Evolutionary conservation across 2,113 vertebrate species (phyloP).

Genomic region (Otus sunia): DNA sequence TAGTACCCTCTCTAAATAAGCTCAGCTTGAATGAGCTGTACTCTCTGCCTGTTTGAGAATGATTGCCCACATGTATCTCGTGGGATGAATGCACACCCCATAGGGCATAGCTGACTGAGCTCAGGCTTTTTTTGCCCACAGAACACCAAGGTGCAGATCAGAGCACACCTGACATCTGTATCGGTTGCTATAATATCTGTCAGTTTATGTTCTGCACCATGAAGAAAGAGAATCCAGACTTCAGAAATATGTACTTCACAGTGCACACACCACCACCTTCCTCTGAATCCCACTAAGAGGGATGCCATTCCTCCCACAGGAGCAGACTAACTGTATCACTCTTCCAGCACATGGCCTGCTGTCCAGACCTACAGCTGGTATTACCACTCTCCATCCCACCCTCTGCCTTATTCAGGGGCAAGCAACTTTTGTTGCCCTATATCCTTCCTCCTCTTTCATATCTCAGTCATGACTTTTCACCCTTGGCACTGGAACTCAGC

Average conservation of each 20-base stretch:
- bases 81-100: not conserved
- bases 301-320: not conserved
- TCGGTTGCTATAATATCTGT: not conserved
- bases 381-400: not conserved
- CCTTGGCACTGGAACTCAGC: not conserved
- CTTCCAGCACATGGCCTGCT: not conserved
- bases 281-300: not conserved
- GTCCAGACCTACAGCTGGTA: not conserved
- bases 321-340: not conserved
- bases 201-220: not conserved
- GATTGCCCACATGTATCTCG: fast-evolving
- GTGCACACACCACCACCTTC: not conserved
- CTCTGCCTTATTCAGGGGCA: not conserved
- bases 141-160: not conserved
- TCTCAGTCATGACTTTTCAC: not conserved
- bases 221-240: not conserved
- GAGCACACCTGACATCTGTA: not conserved
- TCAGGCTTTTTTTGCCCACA: not conserved
- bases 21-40: not conserved
- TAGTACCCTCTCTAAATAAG: not conserved
- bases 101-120: not conserved
- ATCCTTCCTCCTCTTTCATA: not conserved
- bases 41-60: not conserved
- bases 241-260: not conserved
- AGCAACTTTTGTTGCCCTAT: not conserved